Evolutionary conservation across 2,888 invertebrate genomes (phyloP), one percentile per base, ranked within the genome.

Genomic region (Pemphredon lugubris): DNA sequence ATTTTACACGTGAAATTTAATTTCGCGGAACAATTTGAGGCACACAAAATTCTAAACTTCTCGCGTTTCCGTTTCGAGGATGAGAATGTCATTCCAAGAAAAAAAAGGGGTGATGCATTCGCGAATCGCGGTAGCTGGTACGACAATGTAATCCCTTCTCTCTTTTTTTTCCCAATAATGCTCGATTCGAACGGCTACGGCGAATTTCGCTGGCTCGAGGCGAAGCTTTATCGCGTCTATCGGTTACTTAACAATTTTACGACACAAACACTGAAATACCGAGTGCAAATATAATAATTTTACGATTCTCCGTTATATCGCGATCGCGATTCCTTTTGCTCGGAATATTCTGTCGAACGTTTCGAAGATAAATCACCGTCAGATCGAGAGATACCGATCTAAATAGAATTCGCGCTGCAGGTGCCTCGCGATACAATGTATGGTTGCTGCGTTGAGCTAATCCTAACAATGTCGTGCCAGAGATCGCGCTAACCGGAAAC

Each of bases 351-450:
- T n/a, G n/a, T n/a, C n/a, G n/a, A n/a, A n/a, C n/a, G n/a, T n/a
- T n/a, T n/a, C n/a, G n/a, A n/a, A n/a, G n/a, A n/a, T n/a, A n/a
- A n/a, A n/a, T n/a, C n/a, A n/a, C n/a, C n/a, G n/a, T n/a, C n/a
- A n/a, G n/a, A 21, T 32, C 47, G 64, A 70, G 48, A 26, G 37
- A 26, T 42, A 58, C 72, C 54, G 64, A 58, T 63, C 59, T 61
- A 72, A 58, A 70, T 59, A 64, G 32, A 57, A 40, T 9, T 26
- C 14, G 4, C 18, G 44, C 30, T 20, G 39, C 71, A 47, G 63
- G 42, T 63, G 58, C n/a, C 23, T 6, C 21, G 16, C 37, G 40
- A 55, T 48, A 72, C 71, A 72, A 65, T 71, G 72, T 71, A 71
- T 42, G 48, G 26, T 14, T 18, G n/a, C 16, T 16, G 16, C 32